Base-by-base conservation (phyloP, 2,113 vertebrate species). In the Typhlomys cinereus region DNA sequence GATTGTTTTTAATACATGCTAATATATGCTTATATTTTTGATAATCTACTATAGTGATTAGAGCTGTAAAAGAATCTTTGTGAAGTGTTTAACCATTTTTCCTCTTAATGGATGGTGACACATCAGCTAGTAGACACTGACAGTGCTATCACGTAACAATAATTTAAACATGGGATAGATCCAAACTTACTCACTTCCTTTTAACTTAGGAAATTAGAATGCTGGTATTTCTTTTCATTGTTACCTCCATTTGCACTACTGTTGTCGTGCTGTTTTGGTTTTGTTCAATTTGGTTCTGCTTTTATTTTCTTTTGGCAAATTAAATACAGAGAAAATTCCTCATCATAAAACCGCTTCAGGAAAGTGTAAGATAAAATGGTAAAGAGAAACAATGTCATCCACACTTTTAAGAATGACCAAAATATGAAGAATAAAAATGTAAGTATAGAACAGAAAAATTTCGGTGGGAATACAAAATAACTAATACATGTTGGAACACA, bases 1-100 rank as follows among this genome's bases (percentile, higher is more conserved):
- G 48, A 44, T 79, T 95, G 13, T 20, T 92, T 54, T 92, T 96
- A 92, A 89, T 95, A 85, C 94, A 95, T 70, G 57, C n/a, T 93
- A 92, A 93, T 85, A 31, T 54, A 71, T 83, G 39, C 50, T 88
- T 94, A 84, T 7, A 85, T 48, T 82, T n/a, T 50, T 71, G 34
- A 67, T 75, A 74, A 61, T 91, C 80, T 80, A 41, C 27, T 69
- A 70, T 27, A 91, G 69, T 85, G 71, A 88, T 74, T 78, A 95
- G 70, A 23, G 50, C 89, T 52, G 36, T 79, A 85, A 74, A 85
- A 81, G 59, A 89, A 93, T 74, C 10, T 89, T 50, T 88, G 57
- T 88, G 46, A 89, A 78, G 25, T 57, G 12, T 85, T 88, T 91
- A 87, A 88, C 84, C 39, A 21, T 41, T 87, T 92, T 89, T 90